Base-by-base conservation (phyloP, 2,113 vertebrate species). In the Herpailurus yagouaroundi region DNA sequence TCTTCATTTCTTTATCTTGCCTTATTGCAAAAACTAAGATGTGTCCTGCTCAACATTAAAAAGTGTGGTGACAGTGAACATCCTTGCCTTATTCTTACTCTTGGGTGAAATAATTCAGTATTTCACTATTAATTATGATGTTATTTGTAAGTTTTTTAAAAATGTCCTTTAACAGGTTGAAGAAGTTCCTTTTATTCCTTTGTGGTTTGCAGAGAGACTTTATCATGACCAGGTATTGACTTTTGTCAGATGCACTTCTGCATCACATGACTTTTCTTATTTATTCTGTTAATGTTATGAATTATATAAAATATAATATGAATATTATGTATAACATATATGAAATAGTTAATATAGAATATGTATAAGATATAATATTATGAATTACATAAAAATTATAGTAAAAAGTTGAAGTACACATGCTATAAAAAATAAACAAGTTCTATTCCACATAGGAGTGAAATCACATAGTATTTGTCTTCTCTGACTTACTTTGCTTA, bases 1-100 rank as follows among this genome's bases (percentile, higher is more conserved):
- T 79, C 88, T 91, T n/a, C 45, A 38, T 66, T 77, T 71, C 45
- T 63, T 94, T 80, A 95, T 86, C 45, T 88, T 91, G 63, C 15
- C 36, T 94, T 69, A 60, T 45, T 66, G 11, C 60, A 84, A 80
- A 88, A 64, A 36, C 7, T 41, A 45, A 73, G 50, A 45, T 15
- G 66, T 29, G 60, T 25, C 31, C 15, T 63, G 57, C 29, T 66
- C 11, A 21, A 38, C 50, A 41, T 50, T 79, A 63, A 64, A 69
- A 9, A 82, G 69, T 45, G 23, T 41, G 10, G 41, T 14, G 18
- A 76, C 31, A 18, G 19, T 57, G 15, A 12, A 41, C 48, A 60
- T 41, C 27, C 12, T 86, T 79, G 19, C 23, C 73, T 94, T 90
- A n/a, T 23, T 83, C 13, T 85, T 84, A 2, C 68, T 57, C 41